Conservation (phyloP, 2,797 vertebrate species). For the Poeciliopsis infans region DNA sequence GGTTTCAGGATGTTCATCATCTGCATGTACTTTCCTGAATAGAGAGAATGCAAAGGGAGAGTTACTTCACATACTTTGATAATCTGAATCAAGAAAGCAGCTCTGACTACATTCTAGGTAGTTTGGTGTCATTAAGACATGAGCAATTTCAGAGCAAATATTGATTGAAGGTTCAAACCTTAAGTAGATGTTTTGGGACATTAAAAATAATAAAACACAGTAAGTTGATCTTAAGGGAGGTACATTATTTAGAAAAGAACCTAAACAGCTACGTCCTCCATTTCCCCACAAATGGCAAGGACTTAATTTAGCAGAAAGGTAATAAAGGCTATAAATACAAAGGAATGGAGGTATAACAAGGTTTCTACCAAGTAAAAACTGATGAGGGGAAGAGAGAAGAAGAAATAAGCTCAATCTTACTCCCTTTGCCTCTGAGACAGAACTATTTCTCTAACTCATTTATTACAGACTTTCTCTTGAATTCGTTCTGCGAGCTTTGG, state of each 20-base stretch:
- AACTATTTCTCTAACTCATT: slow-evolving; percentile 41
- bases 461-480: slow-evolving; percentile 34
- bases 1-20: slow-evolving; percentile 99
- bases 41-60: not conserved
- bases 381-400: slow-evolving; percentile 39
- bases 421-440: slow-evolving; percentile 46
- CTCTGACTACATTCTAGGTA: not conserved
- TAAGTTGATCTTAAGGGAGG: slow-evolving; percentile 37
- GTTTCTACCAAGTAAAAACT: slow-evolving; percentile 61
- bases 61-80: not conserved
- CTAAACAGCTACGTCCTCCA: slow-evolving; percentile 24
- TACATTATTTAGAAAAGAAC: slow-evolving; percentile 28
- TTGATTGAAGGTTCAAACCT: not conserved
- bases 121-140: not conserved
- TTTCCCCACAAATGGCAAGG: slow-evolving; percentile 54
- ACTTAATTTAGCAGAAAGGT: slow-evolving; percentile 58
- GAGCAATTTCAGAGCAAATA: not conserved
- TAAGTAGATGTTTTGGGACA: slow-evolving; percentile 17
- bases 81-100: not conserved
- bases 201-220: slow-evolving; percentile 23
- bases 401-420: slow-evolving; percentile 47
- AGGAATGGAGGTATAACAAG: slow-evolving; percentile 46
- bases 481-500: slow-evolving; percentile 30
- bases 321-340: slow-evolving; percentile 56
- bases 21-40: slow-evolving; percentile 97